These are phyloP conservation scores for Lysandra coridon DNA, from an alignment of 2,888 invertebrate genomes.

Conservation along the genomic window DNA sequence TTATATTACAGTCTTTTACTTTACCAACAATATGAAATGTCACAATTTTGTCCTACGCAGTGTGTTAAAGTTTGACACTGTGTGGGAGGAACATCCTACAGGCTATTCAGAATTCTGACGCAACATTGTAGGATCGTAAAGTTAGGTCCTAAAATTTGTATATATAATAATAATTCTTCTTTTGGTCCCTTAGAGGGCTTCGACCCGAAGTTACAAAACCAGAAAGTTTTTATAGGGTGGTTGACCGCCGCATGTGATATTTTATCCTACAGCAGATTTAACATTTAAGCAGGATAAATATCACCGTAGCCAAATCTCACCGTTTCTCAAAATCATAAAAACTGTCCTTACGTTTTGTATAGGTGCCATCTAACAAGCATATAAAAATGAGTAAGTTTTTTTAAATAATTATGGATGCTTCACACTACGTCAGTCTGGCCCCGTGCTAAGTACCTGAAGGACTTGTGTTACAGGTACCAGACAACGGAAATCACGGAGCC, in stretches of 20 bases:
- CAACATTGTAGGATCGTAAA: conserved; percentile 6
- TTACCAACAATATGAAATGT: background rate
- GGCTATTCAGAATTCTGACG: background rate
- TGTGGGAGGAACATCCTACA: background rate
- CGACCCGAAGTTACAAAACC: background rate
- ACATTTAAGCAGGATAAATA: background rate
- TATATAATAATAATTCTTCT: background rate
- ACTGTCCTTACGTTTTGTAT: background rate
- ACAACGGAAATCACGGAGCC: no score
- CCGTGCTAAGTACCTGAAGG: no score
- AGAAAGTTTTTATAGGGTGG: background rate
- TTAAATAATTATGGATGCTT: no score
- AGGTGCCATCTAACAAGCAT: background rate
- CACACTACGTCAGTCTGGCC: no score
- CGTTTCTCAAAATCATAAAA: background rate
- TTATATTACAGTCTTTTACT: background rate
- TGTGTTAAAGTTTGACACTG: background rate
- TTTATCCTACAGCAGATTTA: background rate
- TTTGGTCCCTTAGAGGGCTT: background rate
- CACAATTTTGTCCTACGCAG: background rate
- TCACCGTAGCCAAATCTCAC: background rate
- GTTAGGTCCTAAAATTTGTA: conserved; percentile 11
- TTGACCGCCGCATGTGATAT: background rate
- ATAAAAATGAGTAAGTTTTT: no score
- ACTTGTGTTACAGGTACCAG: no score